phyloP scores from a whole-genome alignment of 2,888 invertebrate genomes.

The Drosophila borealis region DNA sequence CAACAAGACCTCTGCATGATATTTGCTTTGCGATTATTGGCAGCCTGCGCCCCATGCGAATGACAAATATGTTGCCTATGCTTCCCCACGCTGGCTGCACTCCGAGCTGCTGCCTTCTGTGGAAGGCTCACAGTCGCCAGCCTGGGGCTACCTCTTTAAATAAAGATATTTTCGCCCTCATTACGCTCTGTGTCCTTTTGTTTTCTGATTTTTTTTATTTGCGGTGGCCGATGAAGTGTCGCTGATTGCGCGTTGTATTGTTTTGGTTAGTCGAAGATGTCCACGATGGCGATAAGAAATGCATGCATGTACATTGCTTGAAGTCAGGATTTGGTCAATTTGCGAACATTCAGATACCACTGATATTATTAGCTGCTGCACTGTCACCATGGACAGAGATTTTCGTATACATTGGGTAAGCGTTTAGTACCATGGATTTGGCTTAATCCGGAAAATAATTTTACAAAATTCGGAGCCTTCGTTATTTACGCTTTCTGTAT shows the following conservation, averaged over 20 bases:
- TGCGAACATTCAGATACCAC: slow-evolving; percentile 33
- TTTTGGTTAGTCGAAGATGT: slow-evolving; percentile 68
- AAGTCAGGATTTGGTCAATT: slow-evolving; percentile 52
- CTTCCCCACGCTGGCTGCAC: slow-evolving; percentile 20
- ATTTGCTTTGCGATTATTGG: slow-evolving; percentile 73
- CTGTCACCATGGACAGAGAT: slow-evolving; percentile 25
- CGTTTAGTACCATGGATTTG: slow-evolving; percentile 2
- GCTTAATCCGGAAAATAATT: background rate
- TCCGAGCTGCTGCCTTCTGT: slow-evolving; percentile 48
- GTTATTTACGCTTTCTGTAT: background rate
- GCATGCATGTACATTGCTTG: slow-evolving; percentile 50
- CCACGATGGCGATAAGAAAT: slow-evolving; percentile 69
- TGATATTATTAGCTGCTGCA: slow-evolving; percentile 56
- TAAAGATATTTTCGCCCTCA: slow-evolving; percentile 82
- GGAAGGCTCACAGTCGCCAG: slow-evolving; percentile 56
- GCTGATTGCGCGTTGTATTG: slow-evolving; percentile 83
- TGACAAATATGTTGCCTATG: slow-evolving; percentile 73
- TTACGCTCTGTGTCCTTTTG: slow-evolving; percentile 78
- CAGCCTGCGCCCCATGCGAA: slow-evolving; percentile 69
- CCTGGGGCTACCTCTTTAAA: slow-evolving; percentile 57
- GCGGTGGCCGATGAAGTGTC: slow-evolving; percentile 80
- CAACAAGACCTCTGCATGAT: slow-evolving; percentile 75
- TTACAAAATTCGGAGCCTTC: background rate
- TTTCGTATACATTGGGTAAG: background rate
- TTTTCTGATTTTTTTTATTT: slow-evolving; percentile 43